Evolutionary conservation across 2,113 vertebrate species (phyloP), one percentile per base, ranked within the genome.

Genomic region (Pomatostomus ruficeps): DNA sequence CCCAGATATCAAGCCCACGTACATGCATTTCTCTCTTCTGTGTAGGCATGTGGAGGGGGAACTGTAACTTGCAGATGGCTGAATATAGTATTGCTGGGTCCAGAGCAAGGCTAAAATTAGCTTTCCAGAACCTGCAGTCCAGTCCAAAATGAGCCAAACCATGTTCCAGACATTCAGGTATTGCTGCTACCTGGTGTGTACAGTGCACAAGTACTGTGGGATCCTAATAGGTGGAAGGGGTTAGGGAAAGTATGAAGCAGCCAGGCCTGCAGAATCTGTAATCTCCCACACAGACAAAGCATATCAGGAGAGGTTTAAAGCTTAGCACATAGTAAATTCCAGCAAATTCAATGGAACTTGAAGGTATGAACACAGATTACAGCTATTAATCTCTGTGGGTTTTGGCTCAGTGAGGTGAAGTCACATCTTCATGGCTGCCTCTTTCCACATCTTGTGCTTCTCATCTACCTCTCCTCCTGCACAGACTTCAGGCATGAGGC

Each of bases 51-150:
- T 0, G 21, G 75, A 85, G 72, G 75, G 74, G 55, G 63, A 96
- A 68, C 55, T 93, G 75, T 62, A 93, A 96, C 59, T 36, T 94
- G 79, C 72, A 95, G 65, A 74, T 94, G 72, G 82, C 71, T 94
- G 78, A 94, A 90, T 91, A 88, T 38, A 86, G 82, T 81, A 88
- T 80, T 90, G 23, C 25, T 4, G 3, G 36, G 58, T 49, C 57
- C 36, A 26, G 61, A 87, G 28, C 55, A 95, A 40, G 72, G 42
- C 67, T 86, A 91, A 85, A 88, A 77, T 81, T 81, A 94, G 52
- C 42, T 51, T 90, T 96, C 88, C 48, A 91, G 92, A 91, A 88
- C n/a, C 63, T 95, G 80, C 79, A 75, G 59, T 86, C 75, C 88
- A 48, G 55, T 63, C 43, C 67, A 91, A 88, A 93, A 49, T 7